A percentile compares a stretch with the other conserved stretches of the same genome.
Evolutionary conservation across 2,888 invertebrate species (phyloP).

Genomic region (Capitulum mitella): DNA sequence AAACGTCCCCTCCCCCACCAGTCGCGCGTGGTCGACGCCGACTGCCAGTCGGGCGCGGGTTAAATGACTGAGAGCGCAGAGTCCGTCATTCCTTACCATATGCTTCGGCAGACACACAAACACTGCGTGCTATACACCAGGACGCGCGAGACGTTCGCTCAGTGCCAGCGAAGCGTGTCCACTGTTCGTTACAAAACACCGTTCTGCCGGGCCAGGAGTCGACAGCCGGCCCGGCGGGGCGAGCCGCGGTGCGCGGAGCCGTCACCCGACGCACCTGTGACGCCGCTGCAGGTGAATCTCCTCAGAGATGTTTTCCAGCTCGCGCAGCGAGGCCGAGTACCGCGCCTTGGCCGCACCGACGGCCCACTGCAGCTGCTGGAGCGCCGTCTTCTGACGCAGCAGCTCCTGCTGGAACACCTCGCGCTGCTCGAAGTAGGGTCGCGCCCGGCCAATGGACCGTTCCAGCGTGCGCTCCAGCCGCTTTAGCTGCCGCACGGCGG

Average conservation of each 20-base stretch:
- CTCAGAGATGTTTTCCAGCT: constrained; percentile 57
- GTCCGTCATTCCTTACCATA: too few relatives aligned
- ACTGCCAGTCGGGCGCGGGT: too few relatives aligned
- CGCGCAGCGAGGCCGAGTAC: constrained; percentile 72
- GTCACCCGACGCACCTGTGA: neutral
- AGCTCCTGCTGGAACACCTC: constrained; percentile 75
- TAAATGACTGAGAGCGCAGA: too few relatives aligned
- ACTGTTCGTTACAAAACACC: too few relatives aligned
- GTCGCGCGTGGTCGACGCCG: too few relatives aligned
- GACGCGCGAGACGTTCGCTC: too few relatives aligned
- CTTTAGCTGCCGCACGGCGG: constrained; percentile 59
- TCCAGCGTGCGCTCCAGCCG: constrained; percentile 73
- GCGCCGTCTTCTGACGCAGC: constrained; percentile 73
- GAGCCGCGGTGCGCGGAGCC: neutral
- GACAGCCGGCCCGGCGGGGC: neutral
- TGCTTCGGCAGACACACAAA: too few relatives aligned
- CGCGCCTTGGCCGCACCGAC: constrained; percentile 70
- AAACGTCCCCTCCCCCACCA: too few relatives aligned
- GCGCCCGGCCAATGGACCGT: constrained; percentile 73
- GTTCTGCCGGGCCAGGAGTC: neutral
- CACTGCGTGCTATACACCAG: too few relatives aligned
- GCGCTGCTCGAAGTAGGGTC: constrained; percentile 86
- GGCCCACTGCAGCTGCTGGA: constrained; percentile 69
- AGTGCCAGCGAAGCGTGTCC: too few relatives aligned
- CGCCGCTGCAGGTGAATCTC: constrained; percentile 1